Conservation (phyloP, 1,140 invertebrate genomes). For the Drosophila trapezifrons region DNA sequence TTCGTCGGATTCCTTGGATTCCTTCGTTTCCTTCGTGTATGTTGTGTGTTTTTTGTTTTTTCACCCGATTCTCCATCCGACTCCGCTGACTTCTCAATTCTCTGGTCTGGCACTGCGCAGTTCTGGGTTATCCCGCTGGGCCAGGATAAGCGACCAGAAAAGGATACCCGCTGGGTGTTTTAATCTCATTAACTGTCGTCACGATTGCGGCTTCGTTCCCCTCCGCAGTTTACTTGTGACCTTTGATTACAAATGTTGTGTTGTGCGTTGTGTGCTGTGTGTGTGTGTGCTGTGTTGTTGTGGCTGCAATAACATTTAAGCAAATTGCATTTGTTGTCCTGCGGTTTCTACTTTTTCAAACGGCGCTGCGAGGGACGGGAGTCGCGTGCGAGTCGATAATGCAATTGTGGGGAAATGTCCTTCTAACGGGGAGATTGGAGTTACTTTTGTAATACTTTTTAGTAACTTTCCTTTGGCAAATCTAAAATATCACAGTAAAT, state of each 20-base stretch:
- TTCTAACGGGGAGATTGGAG: background rate
- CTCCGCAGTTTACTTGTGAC: constrained; percentile 17
- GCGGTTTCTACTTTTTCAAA: constrained; percentile 26
- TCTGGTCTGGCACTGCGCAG: constrained; percentile 40
- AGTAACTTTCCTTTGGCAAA: background rate
- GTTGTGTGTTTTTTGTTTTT: too few species aligned
- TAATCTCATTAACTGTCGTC: constrained; percentile 79
- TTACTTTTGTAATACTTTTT: too few species aligned
- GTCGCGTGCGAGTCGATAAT: constrained; percentile 32
- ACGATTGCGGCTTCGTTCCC: constrained; percentile 35
- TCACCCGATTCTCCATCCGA: background rate
- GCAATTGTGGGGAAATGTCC: background rate
- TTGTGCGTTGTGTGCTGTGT: constrained; percentile 26
- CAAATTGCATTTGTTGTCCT: constrained; percentile 66
- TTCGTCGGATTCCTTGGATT: constrained; percentile 17
- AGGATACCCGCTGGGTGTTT: constrained; percentile 71
- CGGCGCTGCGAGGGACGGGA: too few species aligned
- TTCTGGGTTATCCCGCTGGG: constrained; percentile 55
- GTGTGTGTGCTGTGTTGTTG: constrained; percentile 44
- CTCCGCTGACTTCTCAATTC: constrained; percentile 18
- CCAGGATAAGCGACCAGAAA: constrained; percentile 33
- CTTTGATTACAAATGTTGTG: constrained; percentile 42
- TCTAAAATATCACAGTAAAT: background rate
- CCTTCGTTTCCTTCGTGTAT: too few species aligned
- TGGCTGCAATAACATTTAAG: constrained; percentile 53